These are phyloP conservation scores for Agraylea sexmaculata DNA, from an alignment of 1,140 invertebrate species.

Conservation along the genomic window DNA sequence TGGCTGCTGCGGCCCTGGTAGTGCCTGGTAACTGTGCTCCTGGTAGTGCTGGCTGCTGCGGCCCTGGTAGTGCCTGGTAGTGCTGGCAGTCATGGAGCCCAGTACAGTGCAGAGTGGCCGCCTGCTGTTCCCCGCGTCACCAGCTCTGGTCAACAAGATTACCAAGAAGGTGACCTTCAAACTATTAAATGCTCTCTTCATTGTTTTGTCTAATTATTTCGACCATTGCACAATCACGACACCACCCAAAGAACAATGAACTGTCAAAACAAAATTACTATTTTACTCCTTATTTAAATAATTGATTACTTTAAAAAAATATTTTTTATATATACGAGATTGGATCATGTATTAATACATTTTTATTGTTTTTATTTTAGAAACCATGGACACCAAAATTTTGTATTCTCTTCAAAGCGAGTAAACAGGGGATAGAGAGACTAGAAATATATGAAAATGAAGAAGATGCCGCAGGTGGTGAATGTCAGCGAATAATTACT, in stretches of 20 bases:
- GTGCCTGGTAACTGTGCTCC: no score
- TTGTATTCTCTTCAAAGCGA: conserved; percentile 64
- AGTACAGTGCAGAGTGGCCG: conserved; percentile 53
- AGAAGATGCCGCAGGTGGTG: conserved; percentile 51
- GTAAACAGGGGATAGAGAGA: conserved; percentile 70
- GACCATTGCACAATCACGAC: background rate
- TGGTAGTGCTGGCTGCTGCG: no score
- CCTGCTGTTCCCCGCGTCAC: conserved; percentile 56
- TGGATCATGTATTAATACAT: conserved; percentile 15
- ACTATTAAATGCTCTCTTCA: no score
- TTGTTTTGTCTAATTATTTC: conserved; percentile 3
- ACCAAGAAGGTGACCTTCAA: conserved; percentile 39
- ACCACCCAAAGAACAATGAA: background rate
- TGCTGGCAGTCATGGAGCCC: no score
- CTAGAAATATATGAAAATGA: conserved; percentile 73
- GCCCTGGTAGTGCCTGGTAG: no score
- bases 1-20: no score
- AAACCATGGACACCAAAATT: conserved; percentile 70
- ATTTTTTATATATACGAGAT: conserved; percentile 2
- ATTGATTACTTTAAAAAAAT: conserved; percentile 10
- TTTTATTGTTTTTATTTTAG: conserved; percentile 42
- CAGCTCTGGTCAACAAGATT: conserved; percentile 43
- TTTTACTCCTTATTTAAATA: background rate
- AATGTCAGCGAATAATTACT: conserved; percentile 61
- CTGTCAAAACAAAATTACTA: conserved; percentile 2